A percentile compares a stretch with the other conserved stretches of the same genome.
Evolutionary conservation across 2,797 vertebrate genomes (phyloP).

Genomic region (Neosilurus mollespiculum): DNA sequence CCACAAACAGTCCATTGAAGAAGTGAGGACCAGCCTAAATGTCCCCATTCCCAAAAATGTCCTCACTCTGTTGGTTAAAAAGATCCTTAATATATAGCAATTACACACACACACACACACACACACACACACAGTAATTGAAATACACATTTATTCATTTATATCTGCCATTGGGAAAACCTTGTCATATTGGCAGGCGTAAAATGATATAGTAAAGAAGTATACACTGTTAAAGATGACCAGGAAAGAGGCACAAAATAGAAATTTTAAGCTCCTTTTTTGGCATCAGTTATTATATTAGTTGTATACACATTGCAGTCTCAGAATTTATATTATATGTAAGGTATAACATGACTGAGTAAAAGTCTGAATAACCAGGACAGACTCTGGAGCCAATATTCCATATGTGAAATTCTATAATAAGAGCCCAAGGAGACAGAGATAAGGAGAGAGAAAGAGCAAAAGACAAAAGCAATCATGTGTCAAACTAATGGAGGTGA

Average conservation of each 20-base stretch:
- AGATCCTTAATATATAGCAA: too few species aligned
- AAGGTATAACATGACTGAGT: background rate
- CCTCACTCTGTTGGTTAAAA: too few species aligned
- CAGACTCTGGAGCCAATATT: background rate
- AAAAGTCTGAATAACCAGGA: background rate
- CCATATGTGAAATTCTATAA: background rate
- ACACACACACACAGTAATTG: background rate
- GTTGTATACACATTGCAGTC: background rate
- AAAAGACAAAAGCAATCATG: background rate
- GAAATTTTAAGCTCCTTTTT: background rate
- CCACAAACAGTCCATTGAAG: too few species aligned
- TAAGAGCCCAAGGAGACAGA: slow-evolving; percentile 27
- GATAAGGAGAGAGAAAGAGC: slow-evolving; percentile 18
- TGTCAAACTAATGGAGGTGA: background rate
- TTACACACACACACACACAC: too few species aligned
- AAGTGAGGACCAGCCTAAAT: too few species aligned
- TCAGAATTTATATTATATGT: background rate
- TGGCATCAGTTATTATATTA: background rate
- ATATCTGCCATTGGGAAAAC: background rate
- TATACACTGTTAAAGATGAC: background rate
- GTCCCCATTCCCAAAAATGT: too few species aligned
- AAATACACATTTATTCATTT: slow-evolving; percentile 5
- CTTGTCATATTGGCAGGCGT: background rate
- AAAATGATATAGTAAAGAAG: slow-evolving; percentile 4
- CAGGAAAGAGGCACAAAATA: background rate